Conservation (phyloP, 1,140 invertebrate genomes). For the Ephestia elutella region DNA sequence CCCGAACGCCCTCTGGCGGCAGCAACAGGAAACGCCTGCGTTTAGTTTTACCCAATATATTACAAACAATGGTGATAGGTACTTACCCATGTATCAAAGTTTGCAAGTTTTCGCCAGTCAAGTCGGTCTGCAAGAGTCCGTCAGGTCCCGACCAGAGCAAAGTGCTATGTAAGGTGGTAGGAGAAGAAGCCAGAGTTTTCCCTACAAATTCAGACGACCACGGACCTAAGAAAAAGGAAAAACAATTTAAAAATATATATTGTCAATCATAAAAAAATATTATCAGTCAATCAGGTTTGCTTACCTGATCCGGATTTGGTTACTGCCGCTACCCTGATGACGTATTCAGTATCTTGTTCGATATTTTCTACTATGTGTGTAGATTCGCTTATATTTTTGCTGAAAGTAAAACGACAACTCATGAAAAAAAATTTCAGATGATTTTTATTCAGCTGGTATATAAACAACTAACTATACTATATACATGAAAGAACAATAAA, state of each 20-base stretch:
- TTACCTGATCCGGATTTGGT: constrained; percentile 81
- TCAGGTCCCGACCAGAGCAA: constrained; percentile 83
- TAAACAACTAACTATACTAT: too few species aligned
- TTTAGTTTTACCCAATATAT: too few species aligned
- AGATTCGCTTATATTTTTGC: constrained; percentile 77
- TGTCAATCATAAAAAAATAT: too few species aligned
- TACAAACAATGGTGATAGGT: constrained; percentile 33
- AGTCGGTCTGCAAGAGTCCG: constrained; percentile 82
- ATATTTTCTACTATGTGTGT: constrained; percentile 80
- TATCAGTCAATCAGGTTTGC: too few species aligned
- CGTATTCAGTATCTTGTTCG: constrained; percentile 83
- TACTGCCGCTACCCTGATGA: constrained; percentile 85
- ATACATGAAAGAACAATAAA: too few species aligned
- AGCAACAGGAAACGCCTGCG: too few species aligned
- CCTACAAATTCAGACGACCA: constrained; percentile 86
- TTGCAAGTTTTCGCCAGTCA: constrained; percentile 81
- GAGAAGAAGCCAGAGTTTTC: constrained; percentile 76
- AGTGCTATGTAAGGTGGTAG: constrained; percentile 71
- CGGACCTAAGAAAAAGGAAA: constrained; percentile 71
- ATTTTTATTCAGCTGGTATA: too few species aligned
- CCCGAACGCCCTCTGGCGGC: too few species aligned
- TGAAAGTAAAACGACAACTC: constrained; percentile 28
- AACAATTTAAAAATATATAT: too few species aligned
- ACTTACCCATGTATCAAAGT: constrained; percentile 77
- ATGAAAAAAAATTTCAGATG: too few species aligned